These are phyloP conservation scores for Amphimedon queenslandica DNA, from an alignment of 37 sponge, comb jelly and placozoan species.

Conservation along the genomic window DNA sequence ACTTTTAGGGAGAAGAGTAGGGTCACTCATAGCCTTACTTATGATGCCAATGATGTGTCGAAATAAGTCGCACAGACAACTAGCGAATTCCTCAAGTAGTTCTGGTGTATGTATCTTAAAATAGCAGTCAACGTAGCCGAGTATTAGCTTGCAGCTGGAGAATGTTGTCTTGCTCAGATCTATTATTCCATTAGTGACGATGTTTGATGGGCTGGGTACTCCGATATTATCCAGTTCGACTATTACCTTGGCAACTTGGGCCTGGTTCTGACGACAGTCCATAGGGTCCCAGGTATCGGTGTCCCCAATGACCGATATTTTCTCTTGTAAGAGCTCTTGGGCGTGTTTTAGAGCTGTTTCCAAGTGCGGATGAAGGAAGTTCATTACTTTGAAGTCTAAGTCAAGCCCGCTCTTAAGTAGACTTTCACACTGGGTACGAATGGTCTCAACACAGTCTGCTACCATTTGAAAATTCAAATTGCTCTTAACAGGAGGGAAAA, in stretches of 20 bases:
- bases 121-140: conserved; percentile 43
- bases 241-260: conserved; percentile 42
- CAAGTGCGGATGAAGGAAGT: conserved; percentile 31
- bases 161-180: conserved; percentile 71
- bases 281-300: conserved; percentile 70
- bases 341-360: conserved; percentile 37
- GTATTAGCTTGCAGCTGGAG: conserved; percentile 42
- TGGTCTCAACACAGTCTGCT: conserved; percentile 67
- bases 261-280: conserved; percentile 50
- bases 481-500: conserved; percentile 37
- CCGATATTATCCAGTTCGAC: conserved; percentile 70
- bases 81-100: conserved; percentile 45
- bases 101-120: conserved; percentile 60
- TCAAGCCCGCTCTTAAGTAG: conserved; percentile 49
- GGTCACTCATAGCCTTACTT: conserved; percentile 47
- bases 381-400: conserved; percentile 39
- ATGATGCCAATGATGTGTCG: conserved; percentile 31
- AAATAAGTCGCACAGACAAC: conserved; percentile 63
- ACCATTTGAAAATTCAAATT: conserved; percentile 28
- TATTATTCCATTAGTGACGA: conserved; percentile 35
- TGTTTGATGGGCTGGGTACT: conserved; percentile 57
- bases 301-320: conserved; percentile 28
- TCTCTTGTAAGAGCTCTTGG: conserved; percentile 24
- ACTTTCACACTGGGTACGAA: conserved; percentile 34
- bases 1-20: conserved; percentile 17